phyloP scores from a whole-genome alignment of 2,797 vertebrate genomes.

The Anisognathus igniventris region DNA sequence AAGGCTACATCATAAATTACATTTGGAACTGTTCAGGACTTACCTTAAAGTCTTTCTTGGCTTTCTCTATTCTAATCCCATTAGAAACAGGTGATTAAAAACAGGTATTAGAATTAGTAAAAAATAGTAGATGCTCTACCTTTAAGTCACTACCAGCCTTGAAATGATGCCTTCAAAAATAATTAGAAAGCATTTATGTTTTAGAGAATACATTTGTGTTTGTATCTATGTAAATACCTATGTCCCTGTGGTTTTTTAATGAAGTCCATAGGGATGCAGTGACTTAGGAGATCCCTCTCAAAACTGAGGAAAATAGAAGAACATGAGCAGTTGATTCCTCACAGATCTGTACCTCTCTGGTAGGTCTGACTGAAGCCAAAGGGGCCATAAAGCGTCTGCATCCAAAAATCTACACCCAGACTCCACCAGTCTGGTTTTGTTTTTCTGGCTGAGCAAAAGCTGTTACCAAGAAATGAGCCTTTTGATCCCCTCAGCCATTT shows the following conservation, averaged over 20 bases:
- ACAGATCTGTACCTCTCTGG: neutral
- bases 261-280: neutral
- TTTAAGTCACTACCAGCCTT: neutral
- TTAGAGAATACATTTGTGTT: neutral
- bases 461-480: neutral
- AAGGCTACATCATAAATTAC: neutral
- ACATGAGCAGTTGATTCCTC: rapidly evolving
- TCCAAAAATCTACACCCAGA: neutral
- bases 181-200: neutral
- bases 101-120: neutral
- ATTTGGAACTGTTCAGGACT: neutral
- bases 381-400: neutral
- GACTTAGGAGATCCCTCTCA: neutral
- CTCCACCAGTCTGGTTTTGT: neutral
- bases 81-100: neutral
- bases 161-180: neutral
- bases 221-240: neutral
- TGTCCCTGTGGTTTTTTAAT: neutral
- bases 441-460: neutral
- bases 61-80: neutral
- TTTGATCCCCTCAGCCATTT: neutral
- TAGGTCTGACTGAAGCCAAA: neutral
- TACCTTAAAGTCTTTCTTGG: neutral
- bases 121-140: neutral
- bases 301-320: neutral